Conservation (phyloP, 2,797 vertebrate genomes). For the Phrynocephalus vlangalii region DNA sequence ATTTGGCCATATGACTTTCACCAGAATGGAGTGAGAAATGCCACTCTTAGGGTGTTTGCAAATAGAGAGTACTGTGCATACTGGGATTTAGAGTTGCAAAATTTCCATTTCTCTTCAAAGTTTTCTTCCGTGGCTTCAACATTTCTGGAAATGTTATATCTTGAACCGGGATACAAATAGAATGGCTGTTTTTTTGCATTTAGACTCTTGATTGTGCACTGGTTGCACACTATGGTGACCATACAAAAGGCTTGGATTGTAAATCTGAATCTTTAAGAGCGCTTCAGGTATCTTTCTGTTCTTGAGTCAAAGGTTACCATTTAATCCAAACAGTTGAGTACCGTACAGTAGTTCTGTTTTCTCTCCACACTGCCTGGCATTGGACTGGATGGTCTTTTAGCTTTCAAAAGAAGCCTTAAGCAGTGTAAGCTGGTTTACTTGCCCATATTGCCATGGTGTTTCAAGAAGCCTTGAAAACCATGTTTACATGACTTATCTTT, state of each 20-base stretch:
- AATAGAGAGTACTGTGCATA: no score
- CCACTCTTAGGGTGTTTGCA: no score
- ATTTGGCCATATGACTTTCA: no score
- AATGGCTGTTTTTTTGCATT: no score
- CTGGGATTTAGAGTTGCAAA: no score
- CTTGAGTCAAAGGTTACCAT: neutral
- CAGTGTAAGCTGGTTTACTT: slow-evolving; percentile 31
- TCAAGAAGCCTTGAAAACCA: neutral
- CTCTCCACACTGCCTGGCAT: neutral
- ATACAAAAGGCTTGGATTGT: neutral
- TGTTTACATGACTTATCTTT: slow-evolving; percentile 44
- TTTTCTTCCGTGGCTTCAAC: no score
- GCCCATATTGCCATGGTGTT: slow-evolving; percentile 56
- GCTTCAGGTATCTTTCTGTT: neutral
- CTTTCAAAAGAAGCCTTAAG: slow-evolving; percentile 17
- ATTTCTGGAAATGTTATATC: no score
- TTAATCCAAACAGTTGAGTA: neutral
- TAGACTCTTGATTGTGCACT: neutral
- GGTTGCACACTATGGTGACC: no score
- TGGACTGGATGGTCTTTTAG: neutral
- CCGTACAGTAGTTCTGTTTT: neutral
- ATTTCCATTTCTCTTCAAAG: no score
- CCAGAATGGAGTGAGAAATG: no score
- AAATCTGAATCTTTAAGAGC: neutral
- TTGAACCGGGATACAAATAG: no score